phyloP scores from a whole-genome alignment of 92 coral and sea anemone species.

The Phymanthus crucifer region DNA sequence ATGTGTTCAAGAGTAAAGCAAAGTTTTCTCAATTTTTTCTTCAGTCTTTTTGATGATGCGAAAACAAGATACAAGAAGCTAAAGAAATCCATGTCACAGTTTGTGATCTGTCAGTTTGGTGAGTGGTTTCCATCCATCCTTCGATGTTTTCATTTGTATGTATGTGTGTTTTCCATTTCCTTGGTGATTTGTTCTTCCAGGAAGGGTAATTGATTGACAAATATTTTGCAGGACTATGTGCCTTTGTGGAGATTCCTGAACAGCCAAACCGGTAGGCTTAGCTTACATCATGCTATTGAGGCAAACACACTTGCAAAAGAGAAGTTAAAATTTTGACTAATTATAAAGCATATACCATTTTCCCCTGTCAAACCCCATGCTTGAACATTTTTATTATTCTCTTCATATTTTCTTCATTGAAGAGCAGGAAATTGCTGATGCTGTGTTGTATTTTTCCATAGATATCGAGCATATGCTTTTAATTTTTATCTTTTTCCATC shows the following conservation, averaged over 20 bases:
- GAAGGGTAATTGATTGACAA: neutral
- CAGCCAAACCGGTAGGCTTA: neutral
- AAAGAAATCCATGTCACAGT: constrained; percentile 81
- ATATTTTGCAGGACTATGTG: constrained; percentile 19
- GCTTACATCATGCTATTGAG: neutral
- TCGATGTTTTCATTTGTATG: no score
- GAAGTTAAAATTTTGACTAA: constrained; percentile 15
- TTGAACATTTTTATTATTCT: no score
- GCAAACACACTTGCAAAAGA: neutral
- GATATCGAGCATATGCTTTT: constrained; percentile 82
- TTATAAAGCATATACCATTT: no score
- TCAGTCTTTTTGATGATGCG: constrained; percentile 87
- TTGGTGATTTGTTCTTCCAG: no score
- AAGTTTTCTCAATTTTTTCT: neutral
- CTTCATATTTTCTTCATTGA: no score
- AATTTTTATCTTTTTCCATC: constrained; percentile 84
- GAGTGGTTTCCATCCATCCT: neutral
- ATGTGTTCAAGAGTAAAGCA: neutral
- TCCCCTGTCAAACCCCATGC: no score
- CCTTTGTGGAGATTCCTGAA: constrained; percentile 5
- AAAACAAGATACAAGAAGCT: constrained; percentile 83
- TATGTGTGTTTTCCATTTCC: no score
- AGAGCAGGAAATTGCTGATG: no score
- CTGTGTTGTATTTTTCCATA: constrained; percentile 18
- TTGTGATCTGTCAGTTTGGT: constrained; percentile 96